Percentiles rank a stretch among this genome's conserved stretches.
These are phyloP conservation scores for Globia sparganii DNA, from an alignment of 2,888 invertebrate genomes.

Conservation along the genomic window DNA sequence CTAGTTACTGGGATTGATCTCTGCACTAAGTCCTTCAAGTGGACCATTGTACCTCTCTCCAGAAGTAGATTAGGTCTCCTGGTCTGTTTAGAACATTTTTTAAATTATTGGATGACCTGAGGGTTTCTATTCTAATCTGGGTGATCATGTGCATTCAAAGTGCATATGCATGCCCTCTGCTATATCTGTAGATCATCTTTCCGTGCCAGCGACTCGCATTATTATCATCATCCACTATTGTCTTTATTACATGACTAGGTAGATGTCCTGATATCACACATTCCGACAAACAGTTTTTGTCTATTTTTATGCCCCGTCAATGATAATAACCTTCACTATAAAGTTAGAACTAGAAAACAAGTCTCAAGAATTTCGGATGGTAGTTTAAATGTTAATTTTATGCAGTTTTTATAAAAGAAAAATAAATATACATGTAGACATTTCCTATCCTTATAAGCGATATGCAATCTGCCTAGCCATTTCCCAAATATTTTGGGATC, in stretches of 20 bases:
- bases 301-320: constrained; percentile 42
- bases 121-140: too few relatives aligned
- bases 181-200: too few relatives aligned
- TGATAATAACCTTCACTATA: constrained; percentile 37
- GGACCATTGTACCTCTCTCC: background rate
- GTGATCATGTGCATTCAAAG: too few relatives aligned
- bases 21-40: background rate
- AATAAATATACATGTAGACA: background rate
- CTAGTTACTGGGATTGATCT: background rate
- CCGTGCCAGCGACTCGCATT: too few relatives aligned
- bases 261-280: background rate
- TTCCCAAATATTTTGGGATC: background rate
- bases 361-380: background rate
- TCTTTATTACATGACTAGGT: background rate
- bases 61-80: background rate
- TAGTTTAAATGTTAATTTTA: background rate
- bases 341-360: constrained; percentile 19
- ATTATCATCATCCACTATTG: background rate
- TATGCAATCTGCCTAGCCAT: background rate
- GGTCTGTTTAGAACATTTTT: too few relatives aligned
- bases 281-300: background rate
- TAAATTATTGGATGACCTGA: too few relatives aligned
- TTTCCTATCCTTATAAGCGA: background rate
- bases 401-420: background rate
- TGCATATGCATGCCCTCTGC: too few relatives aligned